Percentiles rank a stretch among this genome's conserved stretches.
These are phyloP conservation scores for Ornithoptera priamus DNA, from an alignment of 2,888 invertebrate species.

Conservation along the genomic window DNA sequence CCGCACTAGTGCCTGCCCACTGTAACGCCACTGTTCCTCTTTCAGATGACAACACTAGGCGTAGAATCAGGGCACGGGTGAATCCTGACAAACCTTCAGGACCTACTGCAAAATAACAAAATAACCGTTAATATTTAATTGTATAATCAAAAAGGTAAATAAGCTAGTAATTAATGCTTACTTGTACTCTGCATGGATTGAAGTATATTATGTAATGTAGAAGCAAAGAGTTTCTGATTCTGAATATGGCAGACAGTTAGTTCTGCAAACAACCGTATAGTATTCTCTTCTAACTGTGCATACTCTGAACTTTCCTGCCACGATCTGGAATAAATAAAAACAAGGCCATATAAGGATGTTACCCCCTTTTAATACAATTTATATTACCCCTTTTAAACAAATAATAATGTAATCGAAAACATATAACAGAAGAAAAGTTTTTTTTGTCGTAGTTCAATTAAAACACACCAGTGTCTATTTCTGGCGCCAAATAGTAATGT, in stretches of 20 bases:
- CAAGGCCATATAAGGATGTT: too few species aligned
- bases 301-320: slow-evolving; percentile 74
- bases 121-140: not conserved
- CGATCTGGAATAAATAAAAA: slow-evolving; percentile 45
- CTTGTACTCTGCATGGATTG: slow-evolving; percentile 75
- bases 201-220: slow-evolving; percentile 88
- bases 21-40: slow-evolving; percentile 88
- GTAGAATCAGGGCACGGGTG: slow-evolving; percentile 90
- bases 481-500: too few species aligned
- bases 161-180: slow-evolving; percentile 37
- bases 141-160: not conserved
- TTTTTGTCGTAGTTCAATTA: too few species aligned
- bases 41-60: slow-evolving; percentile 92
- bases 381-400: too few species aligned
- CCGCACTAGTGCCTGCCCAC: slow-evolving; percentile 52
- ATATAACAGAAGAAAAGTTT: too few species aligned
- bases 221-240: slow-evolving; percentile 91
- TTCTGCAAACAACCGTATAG: slow-evolving; percentile 89
- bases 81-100: slow-evolving; percentile 89
- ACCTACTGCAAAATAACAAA: slow-evolving; percentile 38
- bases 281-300: slow-evolving; percentile 85
- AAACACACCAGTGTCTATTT: too few species aligned
- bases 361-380: too few species aligned
- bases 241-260: slow-evolving; percentile 91
- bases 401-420: too few species aligned